These are phyloP conservation scores for Varanus salvator DNA, from an alignment of 2,113 vertebrate species.

Conservation along the genomic window DNA sequence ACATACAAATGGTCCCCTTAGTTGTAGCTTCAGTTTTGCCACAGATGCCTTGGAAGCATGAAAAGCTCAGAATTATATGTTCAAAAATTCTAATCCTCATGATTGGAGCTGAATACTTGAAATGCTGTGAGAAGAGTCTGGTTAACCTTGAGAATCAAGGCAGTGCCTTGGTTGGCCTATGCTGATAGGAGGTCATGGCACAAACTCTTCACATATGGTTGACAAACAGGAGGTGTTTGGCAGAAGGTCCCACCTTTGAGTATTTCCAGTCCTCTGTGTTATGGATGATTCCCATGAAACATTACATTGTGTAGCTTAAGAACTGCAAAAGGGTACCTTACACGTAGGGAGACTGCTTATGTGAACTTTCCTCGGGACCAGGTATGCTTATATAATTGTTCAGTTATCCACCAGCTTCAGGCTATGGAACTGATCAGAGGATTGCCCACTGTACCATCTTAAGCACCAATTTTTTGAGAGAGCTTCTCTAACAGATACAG, in stretches of 20 bases:
- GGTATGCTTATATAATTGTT: neutral
- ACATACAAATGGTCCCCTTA: too few species aligned
- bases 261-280: neutral
- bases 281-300: neutral
- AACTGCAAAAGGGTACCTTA: neutral
- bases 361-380: too few species aligned
- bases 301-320: neutral
- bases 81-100: neutral
- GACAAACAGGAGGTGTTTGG: neutral
- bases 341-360: too few species aligned
- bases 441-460: neutral
- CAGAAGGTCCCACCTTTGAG: neutral
- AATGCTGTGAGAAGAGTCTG: neutral
- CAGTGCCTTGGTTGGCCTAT: neutral
- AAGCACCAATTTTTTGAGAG: too few species aligned
- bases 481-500: neutral
- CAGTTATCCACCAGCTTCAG: neutral
- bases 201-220: neutral
- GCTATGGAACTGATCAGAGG: neutral
- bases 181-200: neutral
- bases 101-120: neutral
- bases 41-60: neutral
- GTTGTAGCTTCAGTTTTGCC: neutral
- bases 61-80: too few species aligned
- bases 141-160: neutral